Evolutionary conservation across 2,113 vertebrate genomes (phyloP), one percentile per base, ranked within the genome.

Genomic region (Scophthalmus maximus): DNA sequence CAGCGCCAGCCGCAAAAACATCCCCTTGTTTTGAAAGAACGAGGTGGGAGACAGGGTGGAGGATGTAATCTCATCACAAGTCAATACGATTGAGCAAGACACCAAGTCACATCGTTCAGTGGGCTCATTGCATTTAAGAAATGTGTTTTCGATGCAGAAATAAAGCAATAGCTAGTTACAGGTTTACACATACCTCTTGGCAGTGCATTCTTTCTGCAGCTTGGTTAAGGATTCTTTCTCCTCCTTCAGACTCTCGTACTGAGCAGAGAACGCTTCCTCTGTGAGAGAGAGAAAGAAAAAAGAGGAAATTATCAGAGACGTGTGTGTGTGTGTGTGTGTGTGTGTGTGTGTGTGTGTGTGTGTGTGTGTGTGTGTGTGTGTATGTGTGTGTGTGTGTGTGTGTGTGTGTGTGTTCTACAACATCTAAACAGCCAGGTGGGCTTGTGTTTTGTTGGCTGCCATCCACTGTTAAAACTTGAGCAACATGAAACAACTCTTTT

Each of bases 181-280:
- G 52, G 51, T 58, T 71, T 23, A 61, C 22, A 70, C 85, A 93
- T 94, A 98, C 97, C 97, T 97, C 93, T 98, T 98, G n/a, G 96
- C 95, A 27, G 96, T 95, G 72, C 97, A 96, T 87, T 98, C 96
- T 82, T 98, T 98, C 76, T 94, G 95, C 74, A 94, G 69, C 79
- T 95, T 96, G 50, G 90, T 88, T 75, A 99, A 84, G 18, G 95
- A 95, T 78, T 96, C 95, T 2, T 93, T 95, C 79, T 97, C 95
- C 44, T 93, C 93, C 65, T 95, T 94, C 83, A 98, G 94, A 79
- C 91, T 92, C 85, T 95, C 90, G 11, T 93, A 93, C 76, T 97
- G 94, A 47, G 82, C 76, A 30, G 93, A 94, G 89, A 96, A 99
- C 0, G 67, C 83, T 73, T 95, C 96, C 93, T 94, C 97, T 99